Conservation (phyloP, 2,888 invertebrate species). For the Acanthosoma haemorrhoidale region DNA sequence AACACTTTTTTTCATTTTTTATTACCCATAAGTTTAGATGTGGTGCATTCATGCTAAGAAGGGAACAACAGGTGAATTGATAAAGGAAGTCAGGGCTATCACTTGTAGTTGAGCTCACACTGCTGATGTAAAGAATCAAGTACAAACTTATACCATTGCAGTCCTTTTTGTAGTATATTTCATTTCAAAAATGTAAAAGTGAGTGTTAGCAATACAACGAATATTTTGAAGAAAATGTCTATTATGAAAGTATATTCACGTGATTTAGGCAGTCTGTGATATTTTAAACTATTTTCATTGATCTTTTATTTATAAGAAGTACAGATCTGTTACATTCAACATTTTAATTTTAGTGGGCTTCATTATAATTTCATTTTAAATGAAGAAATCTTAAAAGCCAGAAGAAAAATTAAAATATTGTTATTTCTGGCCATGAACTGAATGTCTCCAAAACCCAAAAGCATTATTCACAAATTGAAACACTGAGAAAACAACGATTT, state of each 20-base stretch:
- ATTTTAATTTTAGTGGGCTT: no score
- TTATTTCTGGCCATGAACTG: neutral
- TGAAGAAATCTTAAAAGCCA: neutral
- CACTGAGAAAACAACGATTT: slow-evolving; percentile 7
- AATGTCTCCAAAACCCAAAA: neutral
- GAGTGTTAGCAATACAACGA: slow-evolving; percentile 24
- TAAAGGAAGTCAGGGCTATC: no score
- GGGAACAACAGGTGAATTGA: no score
- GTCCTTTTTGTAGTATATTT: neutral
- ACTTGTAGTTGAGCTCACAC: no score
- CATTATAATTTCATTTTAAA: neutral
- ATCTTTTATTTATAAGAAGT: neutral
- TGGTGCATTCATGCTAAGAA: no score
- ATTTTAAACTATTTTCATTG: neutral
- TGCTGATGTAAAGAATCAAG: neutral
- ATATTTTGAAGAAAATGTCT: slow-evolving; percentile 11
- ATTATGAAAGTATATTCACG: neutral
- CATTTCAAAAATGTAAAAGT: neutral
- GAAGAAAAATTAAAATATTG: no score
- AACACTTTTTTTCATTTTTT: no score
- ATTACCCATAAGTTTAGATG: no score
- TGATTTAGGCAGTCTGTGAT: slow-evolving; percentile 12
- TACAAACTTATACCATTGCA: neutral
- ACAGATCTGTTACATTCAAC: no score
- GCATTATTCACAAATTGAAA: neutral